A percentile compares a stretch with the other conserved stretches of the same genome.
These are phyloP conservation scores for Dolomedes plantarius DNA, from an alignment of 2,888 invertebrate species.

Conservation along the genomic window DNA sequence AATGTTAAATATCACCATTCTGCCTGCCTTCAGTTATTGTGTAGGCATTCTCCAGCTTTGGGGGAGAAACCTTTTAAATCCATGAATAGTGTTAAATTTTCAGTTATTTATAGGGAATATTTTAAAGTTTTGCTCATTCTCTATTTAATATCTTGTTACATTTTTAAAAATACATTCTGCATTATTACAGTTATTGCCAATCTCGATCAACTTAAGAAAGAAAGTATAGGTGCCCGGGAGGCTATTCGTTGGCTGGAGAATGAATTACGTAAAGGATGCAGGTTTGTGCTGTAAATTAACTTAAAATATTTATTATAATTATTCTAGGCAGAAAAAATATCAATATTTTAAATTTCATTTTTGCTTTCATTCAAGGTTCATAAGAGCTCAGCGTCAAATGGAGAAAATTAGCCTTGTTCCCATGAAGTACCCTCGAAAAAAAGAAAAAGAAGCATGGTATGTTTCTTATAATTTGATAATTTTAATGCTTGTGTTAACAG, in stretches of 20 bases:
- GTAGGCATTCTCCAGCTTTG: too few relatives aligned
- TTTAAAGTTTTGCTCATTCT: too few relatives aligned
- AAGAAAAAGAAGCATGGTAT: conserved; percentile 83
- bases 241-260: conserved; percentile 95
- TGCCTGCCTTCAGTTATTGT: too few relatives aligned
- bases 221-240: conserved; percentile 88
- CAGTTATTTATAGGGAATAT: too few relatives aligned
- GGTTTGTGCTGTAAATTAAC: conserved; percentile 79
- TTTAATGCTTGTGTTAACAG: neutral
- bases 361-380: conserved; percentile 76
- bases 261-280: conserved; percentile 90
- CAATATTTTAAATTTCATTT: too few relatives aligned
- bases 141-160: too few relatives aligned
- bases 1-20: too few relatives aligned
- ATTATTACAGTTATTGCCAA: conserved; percentile 94
- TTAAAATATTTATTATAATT: neutral
- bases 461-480: conserved; percentile 23
- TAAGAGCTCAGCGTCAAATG: conserved; percentile 89
- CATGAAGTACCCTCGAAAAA: conserved; percentile 86
- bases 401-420: conserved; percentile 85
- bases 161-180: too few relatives aligned
- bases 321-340: too few relatives aligned
- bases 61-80: too few relatives aligned
- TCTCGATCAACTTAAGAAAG: conserved; percentile 90
- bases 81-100: too few relatives aligned